Evolutionary conservation across 2,797 vertebrate species (phyloP).

Genomic region (Triplophysa bombifrons): DNA sequence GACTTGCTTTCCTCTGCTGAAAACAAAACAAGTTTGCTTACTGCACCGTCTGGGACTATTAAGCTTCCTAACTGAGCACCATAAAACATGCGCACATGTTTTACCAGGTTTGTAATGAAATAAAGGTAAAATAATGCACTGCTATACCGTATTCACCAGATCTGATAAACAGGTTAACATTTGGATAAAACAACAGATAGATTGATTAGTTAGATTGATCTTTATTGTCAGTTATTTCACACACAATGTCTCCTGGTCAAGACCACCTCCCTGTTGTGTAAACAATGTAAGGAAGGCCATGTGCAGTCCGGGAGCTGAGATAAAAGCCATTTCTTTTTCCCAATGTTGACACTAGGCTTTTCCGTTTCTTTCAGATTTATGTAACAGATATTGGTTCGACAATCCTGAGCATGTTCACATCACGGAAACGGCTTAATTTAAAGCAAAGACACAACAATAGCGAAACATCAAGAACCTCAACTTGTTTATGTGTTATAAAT

Average conservation of each 20-base stretch:
- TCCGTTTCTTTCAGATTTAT: neutral
- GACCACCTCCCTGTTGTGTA: neutral
- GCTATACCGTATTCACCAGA: neutral
- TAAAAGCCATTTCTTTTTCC: conserved; percentile 1
- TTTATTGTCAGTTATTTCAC: neutral
- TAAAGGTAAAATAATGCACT: neutral
- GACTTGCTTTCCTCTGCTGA: neutral
- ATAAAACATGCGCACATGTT: neutral
- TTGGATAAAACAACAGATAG: no score
- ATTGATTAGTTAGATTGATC: no score
- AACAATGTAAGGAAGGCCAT: conserved; percentile 19
- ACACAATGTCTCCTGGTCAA: neutral
- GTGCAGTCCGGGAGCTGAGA: conserved; percentile 3
- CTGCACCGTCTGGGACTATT: neutral
- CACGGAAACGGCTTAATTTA: neutral
- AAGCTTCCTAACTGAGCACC: neutral
- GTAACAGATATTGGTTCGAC: neutral
- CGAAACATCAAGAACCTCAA: neutral
- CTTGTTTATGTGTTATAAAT: neutral
- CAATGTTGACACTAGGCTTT: conserved; percentile 14
- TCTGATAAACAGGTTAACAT: neutral
- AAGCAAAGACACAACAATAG: neutral
- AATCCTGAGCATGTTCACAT: neutral
- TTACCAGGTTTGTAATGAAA: neutral
- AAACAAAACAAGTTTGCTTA: neutral